Evolutionary conservation across 1,140 invertebrate genomes (phyloP), one percentile per base, ranked within the genome.

Genomic region (Olivierus martensii): DNA sequence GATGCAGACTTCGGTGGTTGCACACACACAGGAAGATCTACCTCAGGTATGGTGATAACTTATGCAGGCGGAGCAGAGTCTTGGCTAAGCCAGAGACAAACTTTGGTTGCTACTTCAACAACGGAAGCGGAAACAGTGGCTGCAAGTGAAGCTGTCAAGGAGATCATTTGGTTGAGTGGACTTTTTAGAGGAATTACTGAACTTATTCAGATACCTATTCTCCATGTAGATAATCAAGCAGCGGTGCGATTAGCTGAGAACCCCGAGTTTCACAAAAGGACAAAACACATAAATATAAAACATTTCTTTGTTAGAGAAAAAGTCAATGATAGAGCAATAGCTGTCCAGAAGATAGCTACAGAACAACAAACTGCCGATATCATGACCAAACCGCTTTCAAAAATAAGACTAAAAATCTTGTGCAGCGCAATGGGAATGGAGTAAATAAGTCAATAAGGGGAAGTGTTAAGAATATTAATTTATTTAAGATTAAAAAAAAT

Each of bases 231-330:
- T 44, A 69, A 68, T 56, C 49, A 58, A 36, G 59, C 59, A 46
- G 62, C 64, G 12, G 59, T 67, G 28, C 59, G 51, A 42, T 54
- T 69, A 7, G 59, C 60, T n/a, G 58, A 69, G 43, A 71, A 71
- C 61, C 65, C 67, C 9, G 62, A 67, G 42, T 67, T 67, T 41
- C 68, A 72, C 47, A 51, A 59, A 34, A 58, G 69, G 46, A 66
- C 68, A 0, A 71, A 71, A 47, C 68, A 70, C 49, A 71, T 71
- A 41, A 53, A 65, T 21, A 63, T 68, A n/a, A 9, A 63, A 41
- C 62, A 66, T 49, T 65, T 66, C 51, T 68, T 69, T 47, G 63
- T 71, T 42, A 47, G 67, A 17, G 61, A 67, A 50, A 41, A 61
- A 28, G 36, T 21, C 35, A 12, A 46, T 22, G 11, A 18, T 15